Evolutionary conservation across 1,140 invertebrate species (phyloP).

Genomic region (Armadillidium nasatum): DNA sequence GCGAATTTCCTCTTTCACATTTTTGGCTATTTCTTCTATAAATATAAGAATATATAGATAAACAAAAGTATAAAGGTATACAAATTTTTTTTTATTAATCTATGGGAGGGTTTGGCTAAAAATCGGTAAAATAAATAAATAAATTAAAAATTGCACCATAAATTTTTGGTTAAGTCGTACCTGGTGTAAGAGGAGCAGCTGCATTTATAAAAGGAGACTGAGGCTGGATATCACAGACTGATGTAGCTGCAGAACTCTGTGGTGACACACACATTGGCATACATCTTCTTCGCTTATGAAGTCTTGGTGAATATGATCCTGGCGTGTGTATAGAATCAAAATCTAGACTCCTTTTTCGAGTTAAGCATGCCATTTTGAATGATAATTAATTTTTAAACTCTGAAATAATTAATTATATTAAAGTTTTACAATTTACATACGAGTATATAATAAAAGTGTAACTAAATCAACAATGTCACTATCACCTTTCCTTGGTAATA

Average conservation of each 20-base stretch:
- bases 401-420: too few species aligned
- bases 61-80: too few species aligned
- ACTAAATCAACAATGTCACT: too few species aligned
- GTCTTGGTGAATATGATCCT: constrained; percentile 25
- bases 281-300: constrained; percentile 27
- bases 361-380: constrained; percentile 24
- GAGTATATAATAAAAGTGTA: too few species aligned
- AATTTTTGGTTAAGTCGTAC: not conserved
- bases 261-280: constrained; percentile 25
- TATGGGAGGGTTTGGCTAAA: too few species aligned
- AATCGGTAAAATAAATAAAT: too few species aligned
- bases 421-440: too few species aligned
- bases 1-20: constrained; percentile 25
- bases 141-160: too few species aligned
- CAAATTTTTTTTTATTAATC: too few species aligned
- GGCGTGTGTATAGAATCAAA: constrained; percentile 26
- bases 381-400: too few species aligned
- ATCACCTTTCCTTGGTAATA: too few species aligned
- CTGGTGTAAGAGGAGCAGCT: constrained; percentile 20
- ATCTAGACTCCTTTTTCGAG: constrained; percentile 21
- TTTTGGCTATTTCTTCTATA: constrained; percentile 24
- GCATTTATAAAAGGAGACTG: constrained; percentile 23
- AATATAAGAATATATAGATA: too few species aligned
- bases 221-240: not conserved
- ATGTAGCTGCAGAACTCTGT: constrained; percentile 17